Conservation (phyloP, 2,113 vertebrate species). For the Eolophus roseicapilla region DNA sequence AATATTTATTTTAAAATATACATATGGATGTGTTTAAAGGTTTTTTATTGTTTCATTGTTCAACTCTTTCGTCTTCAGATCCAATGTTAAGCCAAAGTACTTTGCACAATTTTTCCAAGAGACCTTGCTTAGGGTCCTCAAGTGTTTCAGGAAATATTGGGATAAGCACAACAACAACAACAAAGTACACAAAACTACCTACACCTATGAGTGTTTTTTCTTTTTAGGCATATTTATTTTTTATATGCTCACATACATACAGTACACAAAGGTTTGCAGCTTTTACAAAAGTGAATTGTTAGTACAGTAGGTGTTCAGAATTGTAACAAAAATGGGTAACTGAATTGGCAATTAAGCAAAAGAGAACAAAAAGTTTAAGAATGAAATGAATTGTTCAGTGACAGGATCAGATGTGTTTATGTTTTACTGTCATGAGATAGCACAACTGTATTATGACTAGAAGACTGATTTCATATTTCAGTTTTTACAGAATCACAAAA, state of each 20-base stretch:
- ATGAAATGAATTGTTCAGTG: not conserved
- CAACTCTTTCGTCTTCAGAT: not conserved
- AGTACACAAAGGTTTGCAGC: not conserved
- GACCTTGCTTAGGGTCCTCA: not conserved
- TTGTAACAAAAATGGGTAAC: not conserved
- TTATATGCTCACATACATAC: not conserved
- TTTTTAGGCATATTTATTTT: not conserved
- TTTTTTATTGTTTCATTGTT: not conserved
- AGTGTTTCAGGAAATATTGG: not conserved
- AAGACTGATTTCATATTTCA: constrained; percentile 57
- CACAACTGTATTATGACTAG: constrained; percentile 29
- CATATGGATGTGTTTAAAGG: not conserved
- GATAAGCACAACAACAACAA: accelerated
- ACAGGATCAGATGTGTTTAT: not conserved
- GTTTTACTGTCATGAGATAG: constrained; percentile 44
- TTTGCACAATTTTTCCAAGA: not conserved
- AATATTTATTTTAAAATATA: not conserved
- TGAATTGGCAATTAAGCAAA: not conserved
- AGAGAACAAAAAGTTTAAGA: not conserved
- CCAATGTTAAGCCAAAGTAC: not conserved
- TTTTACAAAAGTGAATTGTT: not conserved
- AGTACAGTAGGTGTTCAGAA: not conserved
- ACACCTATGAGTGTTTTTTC: not conserved
- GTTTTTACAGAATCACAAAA: not conserved
- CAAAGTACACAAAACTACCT: not conserved